Evolutionary conservation across 2,113 vertebrate species (phyloP), one percentile per base, ranked within the genome.

Genomic region (Aphyosemion australe): DNA sequence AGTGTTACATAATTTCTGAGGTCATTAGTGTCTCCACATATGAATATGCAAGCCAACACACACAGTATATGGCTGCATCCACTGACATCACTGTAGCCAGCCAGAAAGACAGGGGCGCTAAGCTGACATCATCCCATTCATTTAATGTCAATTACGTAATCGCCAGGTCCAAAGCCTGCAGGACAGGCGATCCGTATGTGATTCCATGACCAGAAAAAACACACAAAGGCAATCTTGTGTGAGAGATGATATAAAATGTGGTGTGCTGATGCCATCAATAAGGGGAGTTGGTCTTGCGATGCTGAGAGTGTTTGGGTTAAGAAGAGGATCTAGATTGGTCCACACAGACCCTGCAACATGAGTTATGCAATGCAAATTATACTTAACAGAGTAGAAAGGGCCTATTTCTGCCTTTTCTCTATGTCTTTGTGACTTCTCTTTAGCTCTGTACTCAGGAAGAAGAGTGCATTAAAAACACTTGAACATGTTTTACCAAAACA

Each of bases 71-170:
- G 82, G 83, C 73, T 85, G 71, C 61, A 67, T 80, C 69, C 79
- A 83, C 72, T 79, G 89, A 90, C 87, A 84, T 90, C 88, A 89
- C 87, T 81, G 85, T 65, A 87, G 78, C 78, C 65, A 69, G 74
- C 85, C 83, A 90, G 72, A 85, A 64, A 84, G 76, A 79, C 47
- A 73, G 67, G 71, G 42, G 70, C 78, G 81, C 72, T 73, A 64
- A 70, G 73, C 80, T 88, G 88, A 91, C 83, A 83, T 91, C 88
- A 91, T 55, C 73, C 74, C 57, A 78, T 84, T 90, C 88, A 73
- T 63, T 89, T 85, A 87, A 74, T 88, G 89, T 89, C 85, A 76
- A 84, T 91, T 91, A 90, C 72, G 82, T 90, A 90, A 90, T 78
- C 45, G 16, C 8, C 42, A 62, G 62, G 79, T 81, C 85, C 82